Evolutionary conservation across 1,140 invertebrate genomes (phyloP), one percentile per base, ranked within the genome.

Genomic region (Macrotrachela quadricornifera): DNA sequence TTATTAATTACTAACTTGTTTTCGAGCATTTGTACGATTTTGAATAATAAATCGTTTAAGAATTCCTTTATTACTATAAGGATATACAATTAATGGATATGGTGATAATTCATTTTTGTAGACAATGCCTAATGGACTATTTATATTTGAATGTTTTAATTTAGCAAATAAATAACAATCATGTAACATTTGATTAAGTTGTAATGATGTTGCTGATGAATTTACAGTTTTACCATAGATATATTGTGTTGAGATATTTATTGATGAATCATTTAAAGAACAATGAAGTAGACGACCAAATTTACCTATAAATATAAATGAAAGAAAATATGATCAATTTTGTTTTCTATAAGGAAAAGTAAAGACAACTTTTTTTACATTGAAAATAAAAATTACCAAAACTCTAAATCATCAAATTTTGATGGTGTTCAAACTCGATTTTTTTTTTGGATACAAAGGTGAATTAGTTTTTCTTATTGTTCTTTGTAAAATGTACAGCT

Each of bases 121-220:
- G 55, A 86, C 79, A 59, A 87, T 82, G 12, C 83, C 83, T 46
- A 88, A 74, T 13, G 91, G 79, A 6, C 81, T 80, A 44, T 86
- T 75, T 37, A 90, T 77, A 56, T 84, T 80, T 45, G 80, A 78
- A 65, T 90, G 83, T 49, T 78, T 79, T 51, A 90, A 72, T 3
- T 83, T 82, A 59, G 86, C 86, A 58, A 91, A 76, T 57, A 82
- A 78, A 65, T 88, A 80, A 36, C 85, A 84, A 68, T 90, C 84
- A 61, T 83, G 78, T 13, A 88, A 71, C 41, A 88, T 71, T 14
- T 47, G 3, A 17, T 30, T 30, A 4, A 13, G 9, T n/a, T 17
- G 46, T 30, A n/a, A 12, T 21, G 11, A 21, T n/a, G 14, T n/a
- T n/a, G 3, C 17, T 3, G 21, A 17, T 6, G n/a, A 12, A 37